Percentiles rank a stretch among this genome's conserved stretches.
These are phyloP conservation scores for Rhynchophorus ferrugineus DNA, from an alignment of 1,140 invertebrate species.

Conservation along the genomic window DNA sequence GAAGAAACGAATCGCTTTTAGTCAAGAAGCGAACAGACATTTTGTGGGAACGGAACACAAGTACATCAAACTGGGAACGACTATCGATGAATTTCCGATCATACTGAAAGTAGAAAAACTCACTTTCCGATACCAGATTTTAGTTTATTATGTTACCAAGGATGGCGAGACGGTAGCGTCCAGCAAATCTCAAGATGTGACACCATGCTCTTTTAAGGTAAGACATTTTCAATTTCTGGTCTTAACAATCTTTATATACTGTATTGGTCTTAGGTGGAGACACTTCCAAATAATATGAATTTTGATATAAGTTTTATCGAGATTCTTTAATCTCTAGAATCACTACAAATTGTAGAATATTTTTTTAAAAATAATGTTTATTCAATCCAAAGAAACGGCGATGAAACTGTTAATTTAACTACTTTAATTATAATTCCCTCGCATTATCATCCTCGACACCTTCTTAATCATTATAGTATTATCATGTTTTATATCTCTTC, in stretches of 20 bases:
- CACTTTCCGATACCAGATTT: constrained; percentile 22
- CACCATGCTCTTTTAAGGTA: constrained; percentile 27
- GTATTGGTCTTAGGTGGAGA: too few species aligned
- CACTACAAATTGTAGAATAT: too few species aligned
- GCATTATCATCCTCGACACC: too few species aligned
- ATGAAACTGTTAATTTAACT: too few species aligned
- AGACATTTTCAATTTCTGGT: background rate
- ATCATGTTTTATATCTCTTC: too few species aligned
- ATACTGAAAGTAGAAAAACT: constrained; percentile 29
- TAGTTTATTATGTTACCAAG: constrained; percentile 27
- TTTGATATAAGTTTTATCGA: background rate
- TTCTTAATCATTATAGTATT: too few species aligned
- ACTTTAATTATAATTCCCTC: too few species aligned
- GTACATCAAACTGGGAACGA: constrained; percentile 21
- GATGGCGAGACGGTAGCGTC: constrained; percentile 28
- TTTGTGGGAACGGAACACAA: constrained; percentile 25
- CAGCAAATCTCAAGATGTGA: constrained; percentile 19
- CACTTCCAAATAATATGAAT: too few species aligned
- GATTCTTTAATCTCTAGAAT: too few species aligned
- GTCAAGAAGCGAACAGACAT: constrained; percentile 23
- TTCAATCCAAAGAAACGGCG: too few species aligned
- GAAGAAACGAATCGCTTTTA: constrained; percentile 17
- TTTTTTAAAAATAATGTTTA: too few species aligned
- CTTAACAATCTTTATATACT: background rate
- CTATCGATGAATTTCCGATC: constrained; percentile 24